Conservation (phyloP, 2,888 invertebrate genomes). For the Phaedon cochleariae region DNA sequence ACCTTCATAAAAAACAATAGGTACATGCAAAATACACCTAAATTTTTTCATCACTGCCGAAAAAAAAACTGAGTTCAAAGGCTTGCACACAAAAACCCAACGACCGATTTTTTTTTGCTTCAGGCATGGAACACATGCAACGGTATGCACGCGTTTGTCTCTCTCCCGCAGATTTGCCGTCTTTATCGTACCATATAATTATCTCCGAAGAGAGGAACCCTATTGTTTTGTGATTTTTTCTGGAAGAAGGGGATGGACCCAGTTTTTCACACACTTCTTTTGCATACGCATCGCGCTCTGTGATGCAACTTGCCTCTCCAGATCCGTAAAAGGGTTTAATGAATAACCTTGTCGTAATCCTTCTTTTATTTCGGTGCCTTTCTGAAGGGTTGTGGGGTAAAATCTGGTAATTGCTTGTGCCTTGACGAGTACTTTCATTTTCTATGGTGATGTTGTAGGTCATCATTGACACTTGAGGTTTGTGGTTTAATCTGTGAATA, state of each 20-base stretch:
- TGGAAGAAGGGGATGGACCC: constrained; percentile 20
- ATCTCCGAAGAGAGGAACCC: constrained; percentile 32
- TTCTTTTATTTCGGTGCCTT: constrained; percentile 51
- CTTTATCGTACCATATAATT: constrained; percentile 31
- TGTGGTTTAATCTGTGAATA: too few relatives aligned
- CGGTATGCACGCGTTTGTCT: constrained; percentile 23
- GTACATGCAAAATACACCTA: constrained; percentile 31
- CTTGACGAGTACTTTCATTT: constrained; percentile 22
- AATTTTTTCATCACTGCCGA: constrained; percentile 44
- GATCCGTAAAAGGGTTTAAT: constrained; percentile 49
- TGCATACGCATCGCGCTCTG: constrained; percentile 32
- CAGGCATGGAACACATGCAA: constrained; percentile 22
- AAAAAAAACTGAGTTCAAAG: constrained; percentile 37
- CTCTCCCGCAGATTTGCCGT: background rate
- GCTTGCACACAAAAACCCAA: constrained; percentile 41
- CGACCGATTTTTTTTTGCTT: constrained; percentile 39
- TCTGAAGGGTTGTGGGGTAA: constrained; percentile 35
- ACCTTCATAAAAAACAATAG: constrained; percentile 28
- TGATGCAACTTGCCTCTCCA: constrained; percentile 27
- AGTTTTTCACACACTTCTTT: constrained; percentile 41
- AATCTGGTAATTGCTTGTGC: constrained; percentile 48
- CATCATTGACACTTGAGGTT: too few relatives aligned
- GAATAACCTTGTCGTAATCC: constrained; percentile 55
- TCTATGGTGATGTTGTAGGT: too few relatives aligned
- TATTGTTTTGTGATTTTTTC: constrained; percentile 36